A percentile compares a stretch with the other conserved stretches of the same genome.
Evolutionary conservation across 2,888 invertebrate genomes (phyloP).

Genomic region (Venustoraphidia nigricollis): DNA sequence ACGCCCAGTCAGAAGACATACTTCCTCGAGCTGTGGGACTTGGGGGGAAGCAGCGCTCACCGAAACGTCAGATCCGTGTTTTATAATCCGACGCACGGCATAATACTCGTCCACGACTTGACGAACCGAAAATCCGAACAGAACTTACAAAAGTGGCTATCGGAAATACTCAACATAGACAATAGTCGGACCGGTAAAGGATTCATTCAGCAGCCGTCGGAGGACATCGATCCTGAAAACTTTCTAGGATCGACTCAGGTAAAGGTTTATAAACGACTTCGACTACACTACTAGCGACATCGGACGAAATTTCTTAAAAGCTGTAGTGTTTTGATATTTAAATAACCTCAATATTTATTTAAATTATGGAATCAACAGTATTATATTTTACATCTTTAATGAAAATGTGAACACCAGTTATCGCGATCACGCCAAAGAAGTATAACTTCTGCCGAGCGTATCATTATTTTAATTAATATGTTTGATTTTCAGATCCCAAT

Average conservation of each 20-base stretch:
- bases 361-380: no score
- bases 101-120: conserved; percentile 92
- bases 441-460: no score
- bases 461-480: not conserved
- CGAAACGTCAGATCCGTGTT: conserved; percentile 87
- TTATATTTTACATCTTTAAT: no score
- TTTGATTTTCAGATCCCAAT: conserved; percentile 61
- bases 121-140: conserved; percentile 92
- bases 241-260: conserved; percentile 69
- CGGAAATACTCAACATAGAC: conserved; percentile 73
- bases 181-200: conserved; percentile 26
- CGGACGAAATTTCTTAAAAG: no score
- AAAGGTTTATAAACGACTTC: conserved; percentile 7
- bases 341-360: no score
- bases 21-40: conserved; percentile 93
- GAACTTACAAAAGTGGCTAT: conserved; percentile 85
- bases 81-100: conserved; percentile 87
- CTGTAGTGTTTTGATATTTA: no score
- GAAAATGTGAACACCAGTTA: no score
- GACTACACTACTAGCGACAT: no score
- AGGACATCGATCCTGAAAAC: conserved; percentile 73
- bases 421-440: no score
- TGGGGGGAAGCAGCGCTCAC: conserved; percentile 90
- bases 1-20: conserved; percentile 80
- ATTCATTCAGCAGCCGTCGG: conserved; percentile 30